Evolutionary conservation across 2,888 invertebrate genomes (phyloP), one percentile per base, ranked within the genome.

Genomic region (Ypsolopha scabrella): DNA sequence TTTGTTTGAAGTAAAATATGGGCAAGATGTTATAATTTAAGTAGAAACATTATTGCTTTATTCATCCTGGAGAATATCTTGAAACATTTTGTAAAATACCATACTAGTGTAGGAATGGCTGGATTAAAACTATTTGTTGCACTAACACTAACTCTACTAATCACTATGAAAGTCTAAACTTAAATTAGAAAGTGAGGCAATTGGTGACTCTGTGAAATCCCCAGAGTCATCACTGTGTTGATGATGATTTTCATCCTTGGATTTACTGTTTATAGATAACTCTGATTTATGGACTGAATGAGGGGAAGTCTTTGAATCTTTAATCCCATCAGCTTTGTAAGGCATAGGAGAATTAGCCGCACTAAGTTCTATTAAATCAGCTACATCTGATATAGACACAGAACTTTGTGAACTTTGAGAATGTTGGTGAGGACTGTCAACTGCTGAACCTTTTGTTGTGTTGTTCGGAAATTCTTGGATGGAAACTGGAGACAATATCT

Each of bases 91-190:
- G 24, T 24, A 24, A 24, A 24, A 24, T 24, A 4, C 24, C 24
- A 24, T 24, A 24, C 4, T 24, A 24, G 24, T 24, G 24, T 24
- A 24, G 24, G 24, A 24, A 24, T 24, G 24, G 24, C 24, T 24
- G 24, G 24, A 3, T 24, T 24, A 24, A 24, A 24, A 24, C 24
- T 24, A 24, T 24, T 24, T 24, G 4, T 24, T 24, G 24, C 24
- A 24, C 24, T 24, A 24, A 24, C 2, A 24, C 24, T 24, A 24
- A 24, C 24, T 24, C 24, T 24, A 53, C 67, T 60, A 82, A 57
- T 83, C 83, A 72, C 82, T 83, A 64, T 83, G 82, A 57, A 82
- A 75, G 58, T 86, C 81, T 52, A 83, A 69, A 61, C 85, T 86
- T 36, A 86, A 66, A 64, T 86, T 86, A 51, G 85, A 86, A 36